Evolutionary conservation across 2,797 vertebrate species (phyloP), one percentile per base, ranked within the genome.

Genomic region (Crax fasciolata): DNA sequence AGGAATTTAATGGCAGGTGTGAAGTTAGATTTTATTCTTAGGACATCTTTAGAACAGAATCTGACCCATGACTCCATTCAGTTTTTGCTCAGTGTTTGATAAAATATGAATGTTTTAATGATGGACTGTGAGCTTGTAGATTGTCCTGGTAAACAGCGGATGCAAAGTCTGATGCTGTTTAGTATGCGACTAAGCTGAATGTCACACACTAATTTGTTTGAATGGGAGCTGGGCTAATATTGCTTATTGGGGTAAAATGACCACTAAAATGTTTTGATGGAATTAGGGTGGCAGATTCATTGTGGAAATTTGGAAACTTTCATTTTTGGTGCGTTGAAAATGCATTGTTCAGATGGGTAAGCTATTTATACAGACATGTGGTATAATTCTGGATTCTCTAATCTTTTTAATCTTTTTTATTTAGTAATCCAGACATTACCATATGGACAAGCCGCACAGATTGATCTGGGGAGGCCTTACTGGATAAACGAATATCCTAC

Each of bases 341-440:
- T 10, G 43, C 1, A 0, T 51, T 88, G 55, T 91, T 91, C 35
- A 38, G 41, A 77, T 72, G 93, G 86, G 74, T 49, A 87, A 85
- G 80, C 57, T 75, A 57, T 92, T 89, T 80, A 73, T 32, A 48
- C 28, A 74, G 83, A 66, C 87, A 63, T 68, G 85, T 70, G 84
- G 85, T 74, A 5, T 87, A 87, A 93, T 84, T 39, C 73, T 84
- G 71, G 76, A 52, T 73, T 44, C 41, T 65, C 65, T 96, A 96
- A 97, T 96, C 96, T 93, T 91, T 35, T 35, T 35, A 35, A 35
- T 35, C 35, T 35, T 35, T 35, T 35, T 35, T 35, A 35, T 35
- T 71, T 51, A 30, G 52, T 95, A 94, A 95, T 95, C 94, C 88
- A 95, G 90, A 84, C 55, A 4, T 86, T 85, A 86, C 90, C 96